Percentiles rank a stretch among this genome's conserved stretches.
Conservation (phyloP, 2,113 vertebrate genomes). For the Smithornis capensis region DNA sequence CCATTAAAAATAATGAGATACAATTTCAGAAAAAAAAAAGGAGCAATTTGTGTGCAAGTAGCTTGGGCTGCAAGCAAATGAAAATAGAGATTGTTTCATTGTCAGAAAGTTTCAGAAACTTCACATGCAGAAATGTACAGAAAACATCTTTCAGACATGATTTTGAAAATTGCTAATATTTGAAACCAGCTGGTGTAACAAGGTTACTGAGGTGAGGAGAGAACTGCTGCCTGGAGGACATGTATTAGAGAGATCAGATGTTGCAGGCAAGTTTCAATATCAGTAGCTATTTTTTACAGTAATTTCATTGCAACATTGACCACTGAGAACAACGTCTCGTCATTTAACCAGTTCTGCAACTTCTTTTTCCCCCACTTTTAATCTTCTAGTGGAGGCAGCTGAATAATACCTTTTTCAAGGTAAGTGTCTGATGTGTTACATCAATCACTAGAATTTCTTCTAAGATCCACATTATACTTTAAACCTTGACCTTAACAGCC, state of each 20-base stretch:
- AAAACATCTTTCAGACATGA: slow-evolving; percentile 22
- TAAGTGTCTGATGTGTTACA: slow-evolving; percentile 43
- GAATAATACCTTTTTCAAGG: slow-evolving; percentile 45
- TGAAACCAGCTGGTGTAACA: slow-evolving; percentile 52
- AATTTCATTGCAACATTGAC: slow-evolving; percentile 60
- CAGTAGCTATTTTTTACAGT: slow-evolving; percentile 57
- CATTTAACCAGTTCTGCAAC: slow-evolving; percentile 44
- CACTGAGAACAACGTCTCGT: slow-evolving; percentile 45
- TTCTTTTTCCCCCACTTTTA: slow-evolving; percentile 38
- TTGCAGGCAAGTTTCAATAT: slow-evolving; percentile 56
- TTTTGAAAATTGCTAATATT: slow-evolving; percentile 56
- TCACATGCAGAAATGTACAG: slow-evolving; percentile 8
- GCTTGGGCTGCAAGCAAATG: background rate
- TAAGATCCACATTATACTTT: slow-evolving; percentile 50
- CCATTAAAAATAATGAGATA: background rate
- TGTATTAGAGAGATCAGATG: slow-evolving; percentile 43
- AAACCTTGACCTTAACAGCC: slow-evolving; percentile 61
- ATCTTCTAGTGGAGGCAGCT: slow-evolving; percentile 44
- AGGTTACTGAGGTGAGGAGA: slow-evolving; percentile 55
- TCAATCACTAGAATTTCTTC: slow-evolving; percentile 35
- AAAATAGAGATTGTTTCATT: background rate
- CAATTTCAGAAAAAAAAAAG: background rate
- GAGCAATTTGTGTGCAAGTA: background rate
- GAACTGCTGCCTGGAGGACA: slow-evolving; percentile 49
- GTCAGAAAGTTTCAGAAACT: slow-evolving; percentile 46